Evolutionary conservation across 2,888 invertebrate genomes (phyloP).

Genomic region (Nomada hirtipes): DNA sequence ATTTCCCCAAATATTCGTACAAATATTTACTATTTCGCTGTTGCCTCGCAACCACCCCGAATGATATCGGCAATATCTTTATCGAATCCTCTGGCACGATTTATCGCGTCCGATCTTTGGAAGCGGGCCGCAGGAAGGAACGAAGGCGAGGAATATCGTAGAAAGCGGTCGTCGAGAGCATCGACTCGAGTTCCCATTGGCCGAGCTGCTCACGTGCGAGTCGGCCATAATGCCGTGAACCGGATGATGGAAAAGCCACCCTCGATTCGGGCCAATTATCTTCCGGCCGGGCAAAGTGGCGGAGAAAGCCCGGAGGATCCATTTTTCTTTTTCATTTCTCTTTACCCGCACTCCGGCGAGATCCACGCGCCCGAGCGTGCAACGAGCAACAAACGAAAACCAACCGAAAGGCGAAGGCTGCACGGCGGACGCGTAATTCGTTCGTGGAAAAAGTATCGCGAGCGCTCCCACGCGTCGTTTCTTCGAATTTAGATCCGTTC

Average conservation of each 20-base stretch:
- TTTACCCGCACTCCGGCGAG: constrained; percentile 2
- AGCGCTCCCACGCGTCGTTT: constrained; percentile 61
- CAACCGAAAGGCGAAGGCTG: not conserved
- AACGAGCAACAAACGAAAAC: no score
- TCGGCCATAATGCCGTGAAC: constrained; percentile 72
- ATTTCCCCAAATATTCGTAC: constrained; percentile 1
- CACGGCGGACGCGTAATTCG: constrained; percentile 52
- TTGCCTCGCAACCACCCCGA: not conserved
- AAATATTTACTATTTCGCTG: no score
- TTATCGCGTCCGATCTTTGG: constrained; percentile 38
- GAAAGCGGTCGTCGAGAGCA: constrained; percentile 52
- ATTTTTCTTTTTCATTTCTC: constrained; percentile 53
- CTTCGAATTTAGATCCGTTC: constrained; percentile 64
- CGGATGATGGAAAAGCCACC: constrained; percentile 75
- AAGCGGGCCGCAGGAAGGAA: constrained; percentile 47
- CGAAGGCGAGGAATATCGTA: constrained; percentile 58
- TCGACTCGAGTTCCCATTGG: constrained; percentile 65
- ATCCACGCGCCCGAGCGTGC: not conserved
- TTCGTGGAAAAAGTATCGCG: constrained; percentile 55
- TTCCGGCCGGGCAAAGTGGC: constrained; percentile 73
- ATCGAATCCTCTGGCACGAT: constrained; percentile 29
- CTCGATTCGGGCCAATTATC: constrained; percentile 73
- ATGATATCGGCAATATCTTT: constrained; percentile 13
- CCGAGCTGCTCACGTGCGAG: constrained; percentile 67
- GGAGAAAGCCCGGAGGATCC: constrained; percentile 69